Evolutionary conservation across 2,888 invertebrate species (phyloP).

Genomic region (Polydrusus cervinus): DNA sequence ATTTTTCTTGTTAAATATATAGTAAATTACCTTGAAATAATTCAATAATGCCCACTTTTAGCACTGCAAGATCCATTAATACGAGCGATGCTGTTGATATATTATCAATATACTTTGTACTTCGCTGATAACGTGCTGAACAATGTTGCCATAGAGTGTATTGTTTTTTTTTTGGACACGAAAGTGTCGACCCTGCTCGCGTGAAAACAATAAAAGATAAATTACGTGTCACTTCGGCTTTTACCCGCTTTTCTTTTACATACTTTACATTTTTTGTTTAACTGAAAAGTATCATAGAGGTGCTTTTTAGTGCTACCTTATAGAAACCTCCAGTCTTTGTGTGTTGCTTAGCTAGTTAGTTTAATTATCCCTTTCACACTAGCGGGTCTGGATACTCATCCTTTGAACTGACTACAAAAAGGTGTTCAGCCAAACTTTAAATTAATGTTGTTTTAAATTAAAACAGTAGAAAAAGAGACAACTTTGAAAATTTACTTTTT

Average conservation of each 20-base stretch:
- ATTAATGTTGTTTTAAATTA: too few relatives aligned
- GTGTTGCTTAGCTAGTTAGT: neutral
- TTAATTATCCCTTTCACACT: neutral
- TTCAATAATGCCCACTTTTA: too few relatives aligned
- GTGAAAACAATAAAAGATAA: neutral
- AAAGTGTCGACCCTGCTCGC: neutral
- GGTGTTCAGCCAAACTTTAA: too few relatives aligned
- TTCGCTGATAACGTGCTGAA: neutral
- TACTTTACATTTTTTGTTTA: neutral
- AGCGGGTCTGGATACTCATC: too few relatives aligned
- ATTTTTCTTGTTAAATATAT: too few relatives aligned
- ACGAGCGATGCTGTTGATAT: too few relatives aligned
- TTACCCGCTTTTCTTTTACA: neutral
- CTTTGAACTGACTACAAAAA: too few relatives aligned
- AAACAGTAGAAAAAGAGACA: too few relatives aligned
- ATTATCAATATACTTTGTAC: too few relatives aligned
- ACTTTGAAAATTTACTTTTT: too few relatives aligned
- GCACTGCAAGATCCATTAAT: too few relatives aligned
- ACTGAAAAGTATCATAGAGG: neutral
- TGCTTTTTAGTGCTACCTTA: neutral
- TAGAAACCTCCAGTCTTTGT: neutral
- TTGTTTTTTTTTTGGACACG: neutral
- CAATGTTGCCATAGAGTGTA: neutral
- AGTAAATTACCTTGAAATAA: too few relatives aligned
- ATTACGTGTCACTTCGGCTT: neutral